Percentiles rank a stretch among this genome's conserved stretches.
Evolutionary conservation across 2,113 vertebrate species (phyloP).

Genomic region (Oxyruncus cristatus): DNA sequence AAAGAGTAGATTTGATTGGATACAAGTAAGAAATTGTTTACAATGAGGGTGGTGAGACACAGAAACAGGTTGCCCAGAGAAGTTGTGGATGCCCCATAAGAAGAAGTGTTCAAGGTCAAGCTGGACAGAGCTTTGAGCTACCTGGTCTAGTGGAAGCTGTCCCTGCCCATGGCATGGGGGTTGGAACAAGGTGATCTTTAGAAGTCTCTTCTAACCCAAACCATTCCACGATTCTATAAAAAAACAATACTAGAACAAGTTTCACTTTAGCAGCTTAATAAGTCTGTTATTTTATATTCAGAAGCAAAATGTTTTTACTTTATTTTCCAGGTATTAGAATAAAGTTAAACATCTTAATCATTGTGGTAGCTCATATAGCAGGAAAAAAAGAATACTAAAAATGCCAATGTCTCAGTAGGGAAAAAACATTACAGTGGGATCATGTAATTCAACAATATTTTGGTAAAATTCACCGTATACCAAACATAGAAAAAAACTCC

Average conservation of each 20-base stretch:
- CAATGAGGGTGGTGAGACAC: neutral
- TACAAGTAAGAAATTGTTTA: neutral
- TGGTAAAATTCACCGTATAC: neutral
- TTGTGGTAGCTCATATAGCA: neutral
- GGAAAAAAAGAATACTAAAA: neutral
- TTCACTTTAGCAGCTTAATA: neutral
- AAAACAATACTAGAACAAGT: neutral
- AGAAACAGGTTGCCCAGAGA: neutral
- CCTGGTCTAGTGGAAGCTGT: neutral
- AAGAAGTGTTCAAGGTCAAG: neutral
- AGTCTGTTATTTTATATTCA: neutral
- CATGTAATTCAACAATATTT: neutral
- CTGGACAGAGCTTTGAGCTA: neutral
- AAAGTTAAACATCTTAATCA: neutral
- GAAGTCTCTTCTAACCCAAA: neutral
- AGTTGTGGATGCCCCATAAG: accelerated
- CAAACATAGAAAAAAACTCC: neutral
- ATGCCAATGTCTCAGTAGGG: neutral
- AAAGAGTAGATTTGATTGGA: neutral
- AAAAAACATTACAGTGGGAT: neutral
- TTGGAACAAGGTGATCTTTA: neutral
- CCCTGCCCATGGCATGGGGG: neutral
- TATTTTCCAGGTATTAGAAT: neutral
- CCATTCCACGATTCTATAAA: neutral
- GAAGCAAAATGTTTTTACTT: neutral